Percentiles rank a stretch among this genome's conserved stretches.
Conservation (phyloP, 1,140 invertebrate species). For the Dendroctonus valens region DNA sequence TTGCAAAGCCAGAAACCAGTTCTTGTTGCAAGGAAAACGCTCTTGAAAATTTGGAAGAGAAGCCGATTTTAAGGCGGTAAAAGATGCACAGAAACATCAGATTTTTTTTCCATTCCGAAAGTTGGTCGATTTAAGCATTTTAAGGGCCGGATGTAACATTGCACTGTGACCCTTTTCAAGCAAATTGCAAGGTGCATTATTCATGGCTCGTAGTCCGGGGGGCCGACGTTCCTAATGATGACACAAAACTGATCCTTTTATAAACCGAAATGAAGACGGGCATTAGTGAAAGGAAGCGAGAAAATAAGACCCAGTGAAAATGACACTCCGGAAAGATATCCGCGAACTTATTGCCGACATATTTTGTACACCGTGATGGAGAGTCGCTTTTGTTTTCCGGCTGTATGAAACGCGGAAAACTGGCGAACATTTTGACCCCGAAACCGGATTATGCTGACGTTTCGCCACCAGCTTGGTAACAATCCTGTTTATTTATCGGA, state of each 20-base stretch:
- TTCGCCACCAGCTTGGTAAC: constrained; percentile 25
- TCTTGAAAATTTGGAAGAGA: too few species aligned
- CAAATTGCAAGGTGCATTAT: constrained; percentile 32
- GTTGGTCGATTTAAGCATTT: too few species aligned
- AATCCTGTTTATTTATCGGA: constrained; percentile 35
- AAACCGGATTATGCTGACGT: constrained; percentile 31
- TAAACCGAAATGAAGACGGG: constrained; percentile 30
- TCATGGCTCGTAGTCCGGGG: constrained; percentile 19
- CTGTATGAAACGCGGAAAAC: background rate
- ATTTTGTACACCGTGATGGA: background rate
- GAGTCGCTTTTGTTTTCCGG: constrained; percentile 1
- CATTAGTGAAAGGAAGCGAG: constrained; percentile 27
- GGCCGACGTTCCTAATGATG: constrained; percentile 24
- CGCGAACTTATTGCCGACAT: constrained; percentile 4
- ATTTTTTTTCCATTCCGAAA: too few species aligned
- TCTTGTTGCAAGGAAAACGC: too few species aligned
- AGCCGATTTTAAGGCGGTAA: too few species aligned
- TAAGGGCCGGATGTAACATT: too few species aligned
- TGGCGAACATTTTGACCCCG: background rate
- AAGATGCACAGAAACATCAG: too few species aligned
- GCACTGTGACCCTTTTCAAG: background rate
- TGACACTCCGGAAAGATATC: constrained; percentile 26
- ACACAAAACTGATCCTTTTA: constrained; percentile 30
- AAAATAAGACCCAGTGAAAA: constrained; percentile 23
- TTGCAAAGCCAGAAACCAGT: too few species aligned